Percentiles rank a stretch among this genome's conserved stretches.
Evolutionary conservation across 2,797 vertebrate genomes (phyloP).

Genomic region (Anas georgica): DNA sequence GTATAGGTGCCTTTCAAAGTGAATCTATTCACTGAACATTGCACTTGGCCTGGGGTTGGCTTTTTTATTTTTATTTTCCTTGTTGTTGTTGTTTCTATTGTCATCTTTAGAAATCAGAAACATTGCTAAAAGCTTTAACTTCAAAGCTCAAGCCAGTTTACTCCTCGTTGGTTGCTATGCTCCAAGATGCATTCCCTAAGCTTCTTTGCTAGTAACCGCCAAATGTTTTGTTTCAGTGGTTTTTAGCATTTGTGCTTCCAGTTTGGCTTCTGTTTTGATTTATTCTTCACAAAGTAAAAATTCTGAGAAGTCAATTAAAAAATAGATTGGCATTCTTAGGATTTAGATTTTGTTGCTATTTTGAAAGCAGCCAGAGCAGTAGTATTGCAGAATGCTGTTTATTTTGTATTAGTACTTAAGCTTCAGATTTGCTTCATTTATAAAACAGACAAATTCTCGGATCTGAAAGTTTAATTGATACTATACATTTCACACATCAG

Average conservation of each 20-base stretch:
- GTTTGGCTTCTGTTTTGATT: constrained; percentile 25
- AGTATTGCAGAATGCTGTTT: background rate
- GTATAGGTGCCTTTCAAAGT: background rate
- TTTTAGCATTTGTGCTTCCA: background rate
- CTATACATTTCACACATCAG: background rate
- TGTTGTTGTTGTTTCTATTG: constrained; percentile 13
- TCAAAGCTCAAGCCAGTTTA: constrained; percentile 45
- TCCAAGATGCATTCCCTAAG: constrained; percentile 21
- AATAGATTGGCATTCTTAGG: background rate
- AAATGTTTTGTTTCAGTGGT: background rate
- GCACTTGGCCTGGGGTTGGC: background rate
- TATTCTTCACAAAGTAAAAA: background rate
- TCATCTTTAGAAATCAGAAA: constrained; percentile 24
- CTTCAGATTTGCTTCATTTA: background rate
- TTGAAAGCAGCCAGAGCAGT: background rate
- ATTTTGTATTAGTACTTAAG: background rate
- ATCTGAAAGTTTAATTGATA: background rate
- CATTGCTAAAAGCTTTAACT: constrained; percentile 42
- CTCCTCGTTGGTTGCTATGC: constrained; percentile 14
- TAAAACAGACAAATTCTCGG: background rate
- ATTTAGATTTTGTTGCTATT: background rate
- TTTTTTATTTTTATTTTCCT: background rate
- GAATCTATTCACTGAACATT: background rate
- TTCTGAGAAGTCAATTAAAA: constrained; percentile 51
- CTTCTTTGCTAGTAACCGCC: constrained; percentile 20